Percentiles rank a stretch among this genome's conserved stretches.
Conservation (phyloP, 2,113 vertebrate genomes). For the Phrynosoma blainvillii region DNA sequence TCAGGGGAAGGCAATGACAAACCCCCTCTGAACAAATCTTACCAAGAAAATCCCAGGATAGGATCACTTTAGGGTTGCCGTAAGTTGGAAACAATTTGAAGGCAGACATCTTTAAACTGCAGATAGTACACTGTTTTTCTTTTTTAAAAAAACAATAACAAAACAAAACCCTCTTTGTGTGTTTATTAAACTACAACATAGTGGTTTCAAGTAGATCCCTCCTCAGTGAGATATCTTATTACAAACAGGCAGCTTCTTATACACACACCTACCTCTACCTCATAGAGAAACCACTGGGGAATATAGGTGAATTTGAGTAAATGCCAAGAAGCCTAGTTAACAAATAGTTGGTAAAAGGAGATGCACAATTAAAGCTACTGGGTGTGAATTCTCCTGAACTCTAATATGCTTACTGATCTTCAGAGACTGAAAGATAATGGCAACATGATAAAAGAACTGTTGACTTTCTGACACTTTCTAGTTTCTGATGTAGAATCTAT, state of each 20-base stretch:
- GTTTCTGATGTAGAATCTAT: neutral
- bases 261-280: neutral
- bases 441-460: constrained; percentile 40
- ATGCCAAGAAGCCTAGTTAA: constrained; percentile 55
- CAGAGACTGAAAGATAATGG: constrained; percentile 43
- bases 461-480: constrained; percentile 33
- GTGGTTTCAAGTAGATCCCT: neutral
- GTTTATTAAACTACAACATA: neutral
- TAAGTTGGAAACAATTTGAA: too few species aligned
- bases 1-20: too few species aligned
- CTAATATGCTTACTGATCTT: constrained; percentile 31
- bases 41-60: too few species aligned
- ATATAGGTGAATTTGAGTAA: neutral
- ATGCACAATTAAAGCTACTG: constrained; percentile 5
- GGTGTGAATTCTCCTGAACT: constrained; percentile 28
- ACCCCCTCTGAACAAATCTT: too few species aligned
- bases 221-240: too few species aligned
- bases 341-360: constrained; percentile 44
- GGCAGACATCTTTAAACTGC: neutral
- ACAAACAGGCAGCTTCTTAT: neutral
- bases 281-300: constrained; percentile 16
- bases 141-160: neutral
- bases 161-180: too few species aligned
- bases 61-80: too few species aligned
- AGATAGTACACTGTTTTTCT: neutral